Evolutionary conservation across 1,140 invertebrate genomes (phyloP).

Genomic region (Callitettix versicolor): DNA sequence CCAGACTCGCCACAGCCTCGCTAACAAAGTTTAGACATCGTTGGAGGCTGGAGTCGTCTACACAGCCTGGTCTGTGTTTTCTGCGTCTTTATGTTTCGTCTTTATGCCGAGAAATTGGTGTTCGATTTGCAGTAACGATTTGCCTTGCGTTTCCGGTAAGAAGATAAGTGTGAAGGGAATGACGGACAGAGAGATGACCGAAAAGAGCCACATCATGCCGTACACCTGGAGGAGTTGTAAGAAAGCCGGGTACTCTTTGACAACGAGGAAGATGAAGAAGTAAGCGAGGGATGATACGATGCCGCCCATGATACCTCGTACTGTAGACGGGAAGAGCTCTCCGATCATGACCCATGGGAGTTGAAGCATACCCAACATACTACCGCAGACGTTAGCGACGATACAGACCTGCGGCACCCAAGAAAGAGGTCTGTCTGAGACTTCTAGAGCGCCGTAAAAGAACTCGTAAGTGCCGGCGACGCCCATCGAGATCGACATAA

Average conservation of each 20-base stretch:
- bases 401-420: conserved; percentile 49
- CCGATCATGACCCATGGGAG: conserved; percentile 66
- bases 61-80: background rate
- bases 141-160: conserved; percentile 72
- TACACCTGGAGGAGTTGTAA: background rate
- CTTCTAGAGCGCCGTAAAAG: conserved; percentile 30
- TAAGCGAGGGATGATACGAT: conserved; percentile 59
- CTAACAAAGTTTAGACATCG: too few relatives aligned
- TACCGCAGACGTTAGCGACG: conserved; percentile 53
- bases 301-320: conserved; percentile 54
- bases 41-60: too few relatives aligned
- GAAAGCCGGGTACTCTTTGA: conserved; percentile 50
- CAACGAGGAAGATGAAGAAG: conserved; percentile 53
- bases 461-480: conserved; percentile 35
- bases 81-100: background rate
- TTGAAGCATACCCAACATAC: conserved; percentile 61
- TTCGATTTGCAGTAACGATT: conserved; percentile 67
- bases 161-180: conserved; percentile 53
- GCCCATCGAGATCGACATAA: conserved; percentile 48
- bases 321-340: conserved; percentile 56
- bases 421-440: conserved; percentile 37
- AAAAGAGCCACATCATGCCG: conserved; percentile 62
- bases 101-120: conserved; percentile 36
- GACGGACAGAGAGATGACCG: conserved; percentile 51
- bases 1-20: too few relatives aligned